A percentile compares a stretch with the other conserved stretches of the same genome.
Evolutionary conservation across 2,888 invertebrate species (phyloP).

Genomic region (Boloria selene): DNA sequence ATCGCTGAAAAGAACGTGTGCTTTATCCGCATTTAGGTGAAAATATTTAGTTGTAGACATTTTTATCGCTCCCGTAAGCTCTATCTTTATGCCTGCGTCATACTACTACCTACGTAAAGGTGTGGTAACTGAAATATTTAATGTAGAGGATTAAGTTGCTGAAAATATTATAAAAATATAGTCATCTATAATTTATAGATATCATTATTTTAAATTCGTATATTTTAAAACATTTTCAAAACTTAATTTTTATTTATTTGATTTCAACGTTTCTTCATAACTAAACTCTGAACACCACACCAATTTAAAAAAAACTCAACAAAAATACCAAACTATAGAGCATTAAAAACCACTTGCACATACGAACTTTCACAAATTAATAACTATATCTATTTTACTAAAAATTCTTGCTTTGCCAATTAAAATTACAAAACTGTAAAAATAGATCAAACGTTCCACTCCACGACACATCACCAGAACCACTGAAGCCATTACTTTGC

Average conservation of each 20-base stretch:
- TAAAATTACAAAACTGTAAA: not conserved
- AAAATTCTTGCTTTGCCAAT: not conserved
- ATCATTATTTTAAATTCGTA: not conserved
- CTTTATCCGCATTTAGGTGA: too few species aligned
- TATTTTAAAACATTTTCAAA: not conserved
- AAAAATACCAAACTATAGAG: too few species aligned
- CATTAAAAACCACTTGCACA: not conserved
- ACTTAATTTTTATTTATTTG: too few species aligned
- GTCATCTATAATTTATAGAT: not conserved
- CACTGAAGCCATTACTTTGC: not conserved
- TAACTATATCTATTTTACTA: not conserved
- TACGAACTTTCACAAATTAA: not conserved
- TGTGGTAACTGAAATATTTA: not conserved
- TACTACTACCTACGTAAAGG: not conserved
- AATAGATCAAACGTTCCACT: constrained; percentile 10
- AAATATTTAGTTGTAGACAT: not conserved
- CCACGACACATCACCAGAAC: constrained; percentile 18
- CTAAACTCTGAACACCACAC: too few species aligned
- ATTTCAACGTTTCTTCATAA: too few species aligned
- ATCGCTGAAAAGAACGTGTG: not conserved
- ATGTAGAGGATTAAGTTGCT: not conserved
- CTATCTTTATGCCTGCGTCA: constrained; percentile 12
- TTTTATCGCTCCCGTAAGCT: constrained; percentile 3
- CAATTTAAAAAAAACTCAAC: too few species aligned
- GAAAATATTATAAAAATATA: constrained; percentile 12